Conservation (phyloP, 2,797 vertebrate genomes). For the Pseudochromis fuscus region DNA sequence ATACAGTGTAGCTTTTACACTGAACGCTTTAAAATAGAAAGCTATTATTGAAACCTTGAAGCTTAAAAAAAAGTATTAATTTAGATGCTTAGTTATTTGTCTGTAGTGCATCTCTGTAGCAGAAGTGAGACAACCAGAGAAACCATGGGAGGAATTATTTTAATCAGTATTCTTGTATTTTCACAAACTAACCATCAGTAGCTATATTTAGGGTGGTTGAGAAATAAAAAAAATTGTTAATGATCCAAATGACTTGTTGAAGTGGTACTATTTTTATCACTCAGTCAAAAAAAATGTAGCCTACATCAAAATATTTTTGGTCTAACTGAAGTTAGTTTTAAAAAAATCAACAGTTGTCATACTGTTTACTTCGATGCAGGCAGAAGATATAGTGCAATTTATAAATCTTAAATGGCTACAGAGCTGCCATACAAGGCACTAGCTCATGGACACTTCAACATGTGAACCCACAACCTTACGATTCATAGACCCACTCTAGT, state of each 20-base stretch:
- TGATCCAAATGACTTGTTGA: background rate
- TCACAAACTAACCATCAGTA: background rate
- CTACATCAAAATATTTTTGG: no score
- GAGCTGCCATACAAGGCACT: no score
- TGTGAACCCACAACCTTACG: no score
- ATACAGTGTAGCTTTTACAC: no score
- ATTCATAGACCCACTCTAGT: no score
- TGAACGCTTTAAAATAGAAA: no score
- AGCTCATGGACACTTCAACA: no score
- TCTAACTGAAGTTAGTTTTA: no score
- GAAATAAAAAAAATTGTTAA: background rate
- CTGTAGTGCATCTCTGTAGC: background rate
- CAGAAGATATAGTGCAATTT: background rate
- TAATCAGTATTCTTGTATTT: background rate
- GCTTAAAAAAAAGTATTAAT: background rate
- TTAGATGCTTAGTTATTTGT: background rate
- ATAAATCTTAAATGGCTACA: no score
- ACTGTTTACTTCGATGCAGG: background rate
- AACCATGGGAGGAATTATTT: background rate
- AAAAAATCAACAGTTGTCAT: no score
- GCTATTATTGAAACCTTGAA: background rate
- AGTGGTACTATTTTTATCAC: background rate
- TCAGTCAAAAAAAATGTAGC: no score
- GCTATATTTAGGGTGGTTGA: background rate
- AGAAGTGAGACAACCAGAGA: background rate